Conservation (phyloP, 1,140 invertebrate genomes). For the Caenorhabditis remanei region DNA sequence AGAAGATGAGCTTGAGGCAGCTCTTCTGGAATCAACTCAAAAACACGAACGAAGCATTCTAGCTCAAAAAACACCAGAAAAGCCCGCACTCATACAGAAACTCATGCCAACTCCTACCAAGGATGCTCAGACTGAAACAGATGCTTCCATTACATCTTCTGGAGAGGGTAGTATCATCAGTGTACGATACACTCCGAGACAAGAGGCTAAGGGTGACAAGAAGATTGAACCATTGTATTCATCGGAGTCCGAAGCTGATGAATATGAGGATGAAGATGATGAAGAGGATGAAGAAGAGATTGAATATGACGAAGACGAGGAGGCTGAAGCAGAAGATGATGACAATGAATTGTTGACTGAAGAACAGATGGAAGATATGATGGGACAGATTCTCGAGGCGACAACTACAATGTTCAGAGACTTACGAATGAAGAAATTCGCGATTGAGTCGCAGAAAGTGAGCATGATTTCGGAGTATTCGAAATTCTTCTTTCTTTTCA, state of each 20-base stretch:
- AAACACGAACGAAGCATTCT: neutral
- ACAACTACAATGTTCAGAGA: neutral
- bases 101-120: neutral
- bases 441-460: neutral
- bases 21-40: neutral
- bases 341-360: neutral
- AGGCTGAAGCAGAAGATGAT: neutral
- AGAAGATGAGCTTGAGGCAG: constrained; percentile 15
- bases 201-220: neutral
- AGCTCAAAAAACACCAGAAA: constrained; percentile 23
- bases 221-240: neutral
- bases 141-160: constrained; percentile 2
- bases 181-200: constrained; percentile 17
- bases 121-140: constrained; percentile 42
- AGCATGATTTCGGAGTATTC: neutral
- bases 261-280: constrained; percentile 5
- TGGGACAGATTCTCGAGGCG: neutral
- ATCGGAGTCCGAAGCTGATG: neutral
- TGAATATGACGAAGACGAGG: neutral
- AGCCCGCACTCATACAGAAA: neutral
- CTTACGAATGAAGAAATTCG: constrained; percentile 9
- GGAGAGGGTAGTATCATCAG: constrained; percentile 21
- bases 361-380: constrained; percentile 6
- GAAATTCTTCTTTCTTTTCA: neutral
- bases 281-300: neutral